Evolutionary conservation across 2,797 vertebrate genomes (phyloP).

Genomic region (Ctenosaura bakeri): DNA sequence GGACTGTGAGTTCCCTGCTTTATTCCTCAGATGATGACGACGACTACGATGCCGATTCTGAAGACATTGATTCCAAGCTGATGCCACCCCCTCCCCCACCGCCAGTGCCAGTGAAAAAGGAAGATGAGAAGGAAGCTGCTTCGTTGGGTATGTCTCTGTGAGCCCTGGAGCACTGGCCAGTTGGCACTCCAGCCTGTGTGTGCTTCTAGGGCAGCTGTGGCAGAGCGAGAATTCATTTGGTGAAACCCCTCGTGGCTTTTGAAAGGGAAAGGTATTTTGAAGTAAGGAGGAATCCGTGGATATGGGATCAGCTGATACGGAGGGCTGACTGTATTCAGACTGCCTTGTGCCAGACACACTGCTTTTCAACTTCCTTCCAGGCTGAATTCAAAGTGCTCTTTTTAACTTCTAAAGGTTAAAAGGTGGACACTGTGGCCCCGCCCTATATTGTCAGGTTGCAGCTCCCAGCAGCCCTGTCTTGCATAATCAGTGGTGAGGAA

Average conservation of each 20-base stretch:
- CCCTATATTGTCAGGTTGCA: too few species aligned
- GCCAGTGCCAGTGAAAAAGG: slow-evolving; percentile 88
- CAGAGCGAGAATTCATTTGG: too few species aligned
- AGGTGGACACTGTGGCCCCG: too few species aligned
- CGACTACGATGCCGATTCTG: slow-evolving; percentile 97
- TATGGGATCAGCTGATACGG: not conserved
- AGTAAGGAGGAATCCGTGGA: not conserved
- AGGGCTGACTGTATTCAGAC: too few species aligned
- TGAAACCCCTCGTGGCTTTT: not conserved
- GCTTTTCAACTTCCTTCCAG: too few species aligned
- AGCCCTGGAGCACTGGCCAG: not conserved
- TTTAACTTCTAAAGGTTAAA: too few species aligned
- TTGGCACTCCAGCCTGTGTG: not conserved
- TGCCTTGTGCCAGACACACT: too few species aligned
- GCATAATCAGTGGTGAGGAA: too few species aligned
- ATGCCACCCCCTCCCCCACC: slow-evolving; percentile 97
- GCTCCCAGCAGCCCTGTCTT: too few species aligned
- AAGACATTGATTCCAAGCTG: slow-evolving; percentile 97
- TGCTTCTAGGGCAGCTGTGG: too few species aligned
- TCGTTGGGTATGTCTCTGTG: slow-evolving; percentile 81
- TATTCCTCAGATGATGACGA: slow-evolving; percentile 89
- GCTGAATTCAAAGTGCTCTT: too few species aligned
- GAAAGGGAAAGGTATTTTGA: not conserved
- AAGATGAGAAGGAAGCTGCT: slow-evolving; percentile 85
- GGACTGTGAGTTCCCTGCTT: slow-evolving; percentile 45